Evolutionary conservation across 2,113 vertebrate genomes (phyloP).

Genomic region (Lepidothrix coronata): DNA sequence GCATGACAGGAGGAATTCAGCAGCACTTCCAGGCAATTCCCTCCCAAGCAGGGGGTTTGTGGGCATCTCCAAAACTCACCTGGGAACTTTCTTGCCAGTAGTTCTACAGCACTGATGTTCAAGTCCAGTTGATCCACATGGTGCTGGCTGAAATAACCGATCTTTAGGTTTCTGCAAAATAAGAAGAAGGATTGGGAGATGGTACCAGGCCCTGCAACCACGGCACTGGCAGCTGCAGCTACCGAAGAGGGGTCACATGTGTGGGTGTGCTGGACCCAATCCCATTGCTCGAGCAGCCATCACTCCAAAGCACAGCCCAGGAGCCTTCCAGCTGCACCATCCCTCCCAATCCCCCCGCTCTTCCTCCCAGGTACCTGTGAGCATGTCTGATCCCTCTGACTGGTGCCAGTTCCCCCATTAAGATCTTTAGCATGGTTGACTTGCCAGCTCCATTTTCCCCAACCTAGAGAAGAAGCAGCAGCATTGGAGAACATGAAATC

Average conservation of each 20-base stretch:
- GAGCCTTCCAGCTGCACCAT: not conserved
- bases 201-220: not conserved
- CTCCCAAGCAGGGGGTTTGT: not conserved
- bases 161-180: constrained; percentile 89
- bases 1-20: not conserved
- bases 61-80: constrained; percentile 70
- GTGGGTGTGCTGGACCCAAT: not conserved
- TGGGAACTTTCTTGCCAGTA: constrained; percentile 91
- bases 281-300: rapidly evolving
- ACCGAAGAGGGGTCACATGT: not conserved
- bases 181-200: not conserved
- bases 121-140: constrained; percentile 97
- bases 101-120: constrained; percentile 90
- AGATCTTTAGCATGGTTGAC: constrained; percentile 92
- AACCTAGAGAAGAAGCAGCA: constrained; percentile 77
- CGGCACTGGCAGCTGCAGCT: not conserved
- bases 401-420: constrained; percentile 92
- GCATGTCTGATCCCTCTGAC: constrained; percentile 86
- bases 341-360: not conserved
- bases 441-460: constrained; percentile 97
- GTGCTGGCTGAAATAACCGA: constrained; percentile 97
- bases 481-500: not conserved
- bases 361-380: constrained; percentile 82
- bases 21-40: not conserved
- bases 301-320: not conserved